phyloP scores from a whole-genome alignment of 2,113 vertebrate genomes.

The Orcinus orca region DNA sequence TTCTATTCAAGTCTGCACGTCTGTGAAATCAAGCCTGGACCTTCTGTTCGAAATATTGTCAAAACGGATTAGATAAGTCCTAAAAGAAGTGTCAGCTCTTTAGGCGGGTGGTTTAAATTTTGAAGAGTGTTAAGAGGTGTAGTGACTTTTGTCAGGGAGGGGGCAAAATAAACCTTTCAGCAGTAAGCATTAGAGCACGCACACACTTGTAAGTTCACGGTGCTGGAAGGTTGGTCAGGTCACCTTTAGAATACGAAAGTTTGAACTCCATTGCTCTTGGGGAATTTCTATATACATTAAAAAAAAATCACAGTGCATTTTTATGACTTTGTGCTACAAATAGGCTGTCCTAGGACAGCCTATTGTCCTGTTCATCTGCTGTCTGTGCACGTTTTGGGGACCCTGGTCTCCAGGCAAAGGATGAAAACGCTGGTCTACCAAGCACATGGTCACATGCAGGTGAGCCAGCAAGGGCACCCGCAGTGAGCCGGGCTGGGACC shows the following conservation, averaged over 20 bases:
- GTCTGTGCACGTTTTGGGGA: neutral
- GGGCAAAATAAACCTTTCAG: neutral
- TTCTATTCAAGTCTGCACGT: neutral
- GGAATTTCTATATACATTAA: neutral
- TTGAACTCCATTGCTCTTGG: neutral
- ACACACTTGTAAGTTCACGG: rapidly evolving
- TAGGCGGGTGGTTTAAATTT: neutral
- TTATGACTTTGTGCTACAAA: neutral
- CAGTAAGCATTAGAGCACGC: neutral
- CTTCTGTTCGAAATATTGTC: neutral
- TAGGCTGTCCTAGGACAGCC: neutral
- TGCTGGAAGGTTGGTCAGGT: neutral
- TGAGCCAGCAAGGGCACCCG: rapidly evolving
- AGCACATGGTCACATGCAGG: rapidly evolving
- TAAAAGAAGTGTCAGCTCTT: neutral
- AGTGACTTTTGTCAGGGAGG: neutral
- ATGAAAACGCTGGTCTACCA: rapidly evolving
- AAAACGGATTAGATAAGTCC: neutral
- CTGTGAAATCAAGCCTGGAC: neutral
- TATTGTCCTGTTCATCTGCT: neutral
- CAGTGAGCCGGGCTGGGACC: too few species aligned
- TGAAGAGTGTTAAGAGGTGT: neutral
- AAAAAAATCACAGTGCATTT: neutral
- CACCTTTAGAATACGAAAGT: neutral
- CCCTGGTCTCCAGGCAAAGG: too few species aligned